phyloP scores from a whole-genome alignment of 2,797 vertebrate species.

The Lates japonicus region DNA sequence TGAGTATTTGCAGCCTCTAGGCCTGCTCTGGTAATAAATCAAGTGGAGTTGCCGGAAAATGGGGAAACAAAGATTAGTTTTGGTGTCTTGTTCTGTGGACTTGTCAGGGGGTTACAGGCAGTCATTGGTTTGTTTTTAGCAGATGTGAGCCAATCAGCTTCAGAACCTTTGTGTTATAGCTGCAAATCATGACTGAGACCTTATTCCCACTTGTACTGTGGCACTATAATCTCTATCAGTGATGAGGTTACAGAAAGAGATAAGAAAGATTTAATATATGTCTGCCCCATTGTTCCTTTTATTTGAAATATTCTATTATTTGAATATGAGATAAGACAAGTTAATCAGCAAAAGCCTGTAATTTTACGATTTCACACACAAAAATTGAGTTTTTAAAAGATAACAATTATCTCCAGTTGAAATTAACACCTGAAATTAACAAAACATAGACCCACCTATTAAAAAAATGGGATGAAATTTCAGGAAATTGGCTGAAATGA shows the following conservation, averaged over 20 bases:
- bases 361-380: too few relatives aligned
- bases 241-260: not conserved
- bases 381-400: not conserved
- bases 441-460: not conserved
- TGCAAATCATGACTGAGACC: not conserved
- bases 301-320: not conserved
- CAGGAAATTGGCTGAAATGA: not conserved
- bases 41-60: not conserved
- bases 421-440: not conserved
- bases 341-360: not conserved
- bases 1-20: conserved; percentile 37
- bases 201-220: not conserved
- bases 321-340: not conserved
- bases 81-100: not conserved
- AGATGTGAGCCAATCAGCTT: not conserved
- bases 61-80: conserved; percentile 9
- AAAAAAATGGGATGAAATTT: not conserved
- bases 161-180: not conserved
- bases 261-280: not conserved
- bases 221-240: not conserved
- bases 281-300: too few relatives aligned
- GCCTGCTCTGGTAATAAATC: conserved; percentile 19
- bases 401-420: not conserved
- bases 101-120: not conserved
- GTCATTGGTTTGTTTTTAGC: not conserved